Evolutionary conservation across 1,140 invertebrate species (phyloP).

Genomic region (Metaphire vulgaris): DNA sequence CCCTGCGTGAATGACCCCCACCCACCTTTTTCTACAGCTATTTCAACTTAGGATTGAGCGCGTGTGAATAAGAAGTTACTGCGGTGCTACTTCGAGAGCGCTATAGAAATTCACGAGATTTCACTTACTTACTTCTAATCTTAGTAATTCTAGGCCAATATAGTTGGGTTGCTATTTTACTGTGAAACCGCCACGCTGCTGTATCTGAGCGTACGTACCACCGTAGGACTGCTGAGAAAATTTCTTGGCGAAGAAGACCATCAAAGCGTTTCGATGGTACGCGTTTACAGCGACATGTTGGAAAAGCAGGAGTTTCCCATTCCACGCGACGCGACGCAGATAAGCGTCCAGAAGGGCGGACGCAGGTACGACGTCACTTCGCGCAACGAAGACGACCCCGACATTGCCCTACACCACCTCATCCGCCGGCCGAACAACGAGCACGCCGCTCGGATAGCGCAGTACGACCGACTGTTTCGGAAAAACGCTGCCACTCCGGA

Average conservation of each 20-base stretch:
- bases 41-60: too few relatives aligned
- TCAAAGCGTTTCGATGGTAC: constrained; percentile 35
- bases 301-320: constrained; percentile 40
- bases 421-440: constrained; percentile 33
- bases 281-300: constrained; percentile 41
- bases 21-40: too few relatives aligned
- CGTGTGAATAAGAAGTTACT: too few relatives aligned
- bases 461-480: constrained; percentile 38
- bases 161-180: too few relatives aligned
- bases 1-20: too few relatives aligned
- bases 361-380: constrained; percentile 8
- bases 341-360: not conserved
- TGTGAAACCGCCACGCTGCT: too few relatives aligned
- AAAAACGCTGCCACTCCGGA: constrained; percentile 35
- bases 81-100: too few relatives aligned
- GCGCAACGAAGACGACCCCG: constrained; percentile 27
- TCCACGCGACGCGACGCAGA: constrained; percentile 26
- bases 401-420: constrained; percentile 40
- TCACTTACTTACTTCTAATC: too few relatives aligned
- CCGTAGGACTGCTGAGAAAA: constrained; percentile 26
- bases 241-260: constrained; percentile 32
- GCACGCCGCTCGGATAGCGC: constrained; percentile 31
- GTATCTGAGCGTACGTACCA: not conserved
- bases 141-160: too few relatives aligned
- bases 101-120: too few relatives aligned